Evolutionary conservation across 1,140 invertebrate species (phyloP).

Genomic region (Drosophila orena): DNA sequence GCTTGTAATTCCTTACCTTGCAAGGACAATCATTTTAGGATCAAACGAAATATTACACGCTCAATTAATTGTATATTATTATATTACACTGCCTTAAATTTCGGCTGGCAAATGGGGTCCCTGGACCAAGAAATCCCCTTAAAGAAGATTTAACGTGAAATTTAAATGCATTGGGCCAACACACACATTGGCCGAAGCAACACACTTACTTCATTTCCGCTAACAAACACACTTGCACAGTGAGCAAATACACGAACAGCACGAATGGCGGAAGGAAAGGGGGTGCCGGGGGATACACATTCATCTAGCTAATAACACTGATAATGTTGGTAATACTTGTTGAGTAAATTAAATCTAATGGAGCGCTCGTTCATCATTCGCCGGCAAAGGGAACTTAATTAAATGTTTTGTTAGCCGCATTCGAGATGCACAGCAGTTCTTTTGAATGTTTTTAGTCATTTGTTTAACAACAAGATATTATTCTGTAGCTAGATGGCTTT

Average conservation of each 20-base stretch:
- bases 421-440: slow-evolving; percentile 4
- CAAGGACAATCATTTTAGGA: too few relatives aligned
- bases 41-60: too few relatives aligned
- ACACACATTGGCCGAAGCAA: not conserved
- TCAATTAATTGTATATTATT: too few relatives aligned
- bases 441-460: not conserved
- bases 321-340: slow-evolving; percentile 61
- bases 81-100: too few relatives aligned
- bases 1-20: too few relatives aligned
- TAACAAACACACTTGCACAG: slow-evolving; percentile 13
- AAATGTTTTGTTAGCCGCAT: slow-evolving; percentile 44
- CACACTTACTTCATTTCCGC: slow-evolving; percentile 69
- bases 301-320: slow-evolving; percentile 46
- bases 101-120: not conserved
- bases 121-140: not conserved
- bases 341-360: slow-evolving; percentile 77
- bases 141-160: slow-evolving; percentile 5
- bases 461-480: not conserved
- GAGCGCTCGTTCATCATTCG: slow-evolving; percentile 46
- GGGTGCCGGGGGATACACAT: slow-evolving; percentile 20
- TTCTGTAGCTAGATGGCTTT: too few relatives aligned
- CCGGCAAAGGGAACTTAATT: slow-evolving; percentile 66
- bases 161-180: slow-evolving; percentile 3
- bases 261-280: not conserved
- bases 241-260: slow-evolving; percentile 1